These are phyloP conservation scores for Dasypus novemcinctus DNA, from an alignment of 2,113 vertebrate species.

Conservation along the genomic window DNA sequence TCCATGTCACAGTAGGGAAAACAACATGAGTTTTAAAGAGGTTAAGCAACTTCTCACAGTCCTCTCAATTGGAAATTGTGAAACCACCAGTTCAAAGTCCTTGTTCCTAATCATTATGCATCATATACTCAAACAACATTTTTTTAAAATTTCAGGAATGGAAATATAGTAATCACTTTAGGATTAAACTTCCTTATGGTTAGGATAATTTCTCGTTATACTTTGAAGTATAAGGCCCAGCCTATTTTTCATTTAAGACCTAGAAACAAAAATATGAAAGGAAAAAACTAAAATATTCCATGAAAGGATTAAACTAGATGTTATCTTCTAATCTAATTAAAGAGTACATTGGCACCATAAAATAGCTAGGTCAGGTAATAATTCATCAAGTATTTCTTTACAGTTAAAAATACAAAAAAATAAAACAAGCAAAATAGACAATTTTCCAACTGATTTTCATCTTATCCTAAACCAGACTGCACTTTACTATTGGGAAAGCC, in stretches of 20 bases:
- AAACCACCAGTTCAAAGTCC: not conserved
- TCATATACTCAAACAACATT: not conserved
- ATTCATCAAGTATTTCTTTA: not conserved
- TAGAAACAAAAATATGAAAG: slow-evolving; percentile 36
- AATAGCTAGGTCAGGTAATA: not conserved
- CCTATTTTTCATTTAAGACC: slow-evolving; percentile 10
- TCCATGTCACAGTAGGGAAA: not conserved
- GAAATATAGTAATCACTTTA: not conserved
- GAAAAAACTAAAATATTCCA: slow-evolving; percentile 19
- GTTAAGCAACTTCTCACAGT: not conserved
- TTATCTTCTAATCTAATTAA: slow-evolving; percentile 18
- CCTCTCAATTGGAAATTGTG: not conserved
- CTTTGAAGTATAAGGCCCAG: slow-evolving; percentile 25
- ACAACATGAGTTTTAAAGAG: not conserved
- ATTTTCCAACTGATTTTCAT: not conserved
- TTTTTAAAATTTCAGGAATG: not conserved
- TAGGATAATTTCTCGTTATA: slow-evolving; percentile 43
- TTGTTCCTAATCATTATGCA: not conserved
- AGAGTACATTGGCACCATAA: not conserved
- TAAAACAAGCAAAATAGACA: not conserved
- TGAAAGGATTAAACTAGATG: not conserved
- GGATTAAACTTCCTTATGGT: not conserved
- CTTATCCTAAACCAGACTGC: not conserved
- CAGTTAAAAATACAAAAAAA: not conserved
- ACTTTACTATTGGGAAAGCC: not conserved